Evolutionary conservation across 2,888 invertebrate species (phyloP).

Genomic region (Tyria jacobaeae): DNA sequence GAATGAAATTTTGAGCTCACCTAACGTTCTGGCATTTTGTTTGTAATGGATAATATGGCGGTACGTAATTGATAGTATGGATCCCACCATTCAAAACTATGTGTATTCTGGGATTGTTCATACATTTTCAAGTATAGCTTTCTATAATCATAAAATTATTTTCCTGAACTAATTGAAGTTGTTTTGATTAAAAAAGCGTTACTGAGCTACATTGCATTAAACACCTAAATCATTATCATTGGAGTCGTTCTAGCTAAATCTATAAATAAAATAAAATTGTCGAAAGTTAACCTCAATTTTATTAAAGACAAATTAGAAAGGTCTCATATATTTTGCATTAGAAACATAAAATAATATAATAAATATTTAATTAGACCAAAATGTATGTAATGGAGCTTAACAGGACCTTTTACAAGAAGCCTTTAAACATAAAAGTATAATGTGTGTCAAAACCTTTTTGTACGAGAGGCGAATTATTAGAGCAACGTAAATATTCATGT

Average conservation of each 20-base stretch:
- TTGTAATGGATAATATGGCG: conserved; percentile 45
- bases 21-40: conserved; percentile 52
- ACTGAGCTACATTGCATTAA: no score
- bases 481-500: conserved; percentile 47
- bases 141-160: no score
- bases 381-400: conserved; percentile 47
- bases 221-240: no score
- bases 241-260: no score
- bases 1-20: conserved; percentile 71
- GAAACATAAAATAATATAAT: conserved; percentile 38
- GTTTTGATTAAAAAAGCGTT: no score
- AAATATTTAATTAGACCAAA: conserved; percentile 50
- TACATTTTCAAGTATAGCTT: no score
- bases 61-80: conserved; percentile 26
- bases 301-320: not conserved
- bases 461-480: conserved; percentile 39
- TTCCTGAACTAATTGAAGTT: no score
- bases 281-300: not conserved
- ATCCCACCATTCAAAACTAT: not conserved
- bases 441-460: conserved; percentile 49
- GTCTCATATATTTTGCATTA: conserved; percentile 21
- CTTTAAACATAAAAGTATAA: conserved; percentile 37
- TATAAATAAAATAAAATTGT: not conserved
- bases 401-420: conserved; percentile 42
- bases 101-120: no score